These are phyloP conservation scores for Microctenopoma stevenorrisi DNA, from an alignment of 2,797 vertebrate species.

Conservation along the genomic window DNA sequence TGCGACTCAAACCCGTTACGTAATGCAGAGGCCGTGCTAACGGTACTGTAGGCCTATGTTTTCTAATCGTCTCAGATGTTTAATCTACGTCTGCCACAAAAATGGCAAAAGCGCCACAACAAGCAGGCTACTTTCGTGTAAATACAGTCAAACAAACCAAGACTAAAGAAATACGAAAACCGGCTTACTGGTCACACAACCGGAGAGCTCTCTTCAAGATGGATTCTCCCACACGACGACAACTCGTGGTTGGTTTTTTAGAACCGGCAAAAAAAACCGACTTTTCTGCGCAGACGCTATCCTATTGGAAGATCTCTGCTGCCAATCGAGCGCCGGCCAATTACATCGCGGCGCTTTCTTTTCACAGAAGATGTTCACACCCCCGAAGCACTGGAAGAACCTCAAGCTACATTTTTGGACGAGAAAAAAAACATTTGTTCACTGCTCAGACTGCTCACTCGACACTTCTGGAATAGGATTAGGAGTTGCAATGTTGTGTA, in stretches of 20 bases:
- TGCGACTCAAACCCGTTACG: constrained; percentile 71
- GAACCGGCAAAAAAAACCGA: constrained; percentile 78
- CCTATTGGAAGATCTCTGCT: constrained; percentile 47
- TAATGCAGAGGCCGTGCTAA: constrained; percentile 71
- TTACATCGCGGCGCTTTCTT: constrained; percentile 6
- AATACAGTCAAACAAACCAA: constrained; percentile 18
- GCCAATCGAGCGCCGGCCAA: constrained; percentile 72
- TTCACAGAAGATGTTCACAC: constrained; percentile 53
- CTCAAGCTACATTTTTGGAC: constrained; percentile 46
- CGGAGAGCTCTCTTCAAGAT: constrained; percentile 85
- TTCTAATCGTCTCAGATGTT: neutral
- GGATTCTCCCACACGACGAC: constrained; percentile 89
- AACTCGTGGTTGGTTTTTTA: constrained; percentile 94
- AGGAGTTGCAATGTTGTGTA: neutral
- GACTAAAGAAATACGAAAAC: constrained; percentile 37
- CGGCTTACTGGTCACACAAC: constrained; percentile 78
- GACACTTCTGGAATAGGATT: no score
- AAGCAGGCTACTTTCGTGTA: constrained; percentile 34
- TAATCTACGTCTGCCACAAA: neutral
- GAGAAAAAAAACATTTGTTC: neutral
- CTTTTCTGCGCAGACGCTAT: constrained; percentile 65
- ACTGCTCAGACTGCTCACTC: neutral
- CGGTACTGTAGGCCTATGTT: neutral
- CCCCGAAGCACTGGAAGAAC: constrained; percentile 65
- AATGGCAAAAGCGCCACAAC: accelerated